A percentile compares a stretch with the other conserved stretches of the same genome.
phyloP scores from a whole-genome alignment of 2,797 vertebrate species.

The Enoplosus armatus region DNA sequence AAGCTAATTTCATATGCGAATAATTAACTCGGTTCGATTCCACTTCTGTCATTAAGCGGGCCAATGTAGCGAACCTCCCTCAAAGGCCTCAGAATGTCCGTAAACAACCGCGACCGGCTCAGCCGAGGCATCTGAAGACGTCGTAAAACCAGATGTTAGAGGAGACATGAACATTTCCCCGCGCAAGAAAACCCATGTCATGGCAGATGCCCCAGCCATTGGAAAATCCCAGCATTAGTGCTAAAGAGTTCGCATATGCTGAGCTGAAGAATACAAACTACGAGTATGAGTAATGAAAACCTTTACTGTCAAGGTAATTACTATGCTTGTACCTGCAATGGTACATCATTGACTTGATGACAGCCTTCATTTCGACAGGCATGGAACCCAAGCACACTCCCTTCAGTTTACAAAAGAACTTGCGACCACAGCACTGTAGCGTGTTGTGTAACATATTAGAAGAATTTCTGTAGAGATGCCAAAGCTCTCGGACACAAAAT shows the following conservation, averaged over 20 bases:
- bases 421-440: constrained; percentile 27
- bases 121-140: constrained; percentile 35
- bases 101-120: constrained; percentile 56
- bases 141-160: constrained; percentile 70
- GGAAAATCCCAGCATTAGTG: constrained; percentile 70
- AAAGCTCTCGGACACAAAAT: constrained; percentile 61
- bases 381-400: constrained; percentile 62
- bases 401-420: constrained; percentile 55
- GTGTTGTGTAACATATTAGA: constrained; percentile 71
- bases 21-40: constrained; percentile 57
- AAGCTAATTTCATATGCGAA: constrained; percentile 60
- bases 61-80: constrained; percentile 54
- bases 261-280: constrained; percentile 29
- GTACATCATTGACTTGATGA: constrained; percentile 73
- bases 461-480: constrained; percentile 59
- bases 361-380: constrained; percentile 69
- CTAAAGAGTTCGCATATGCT: constrained; percentile 36
- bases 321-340: constrained; percentile 64
- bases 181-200: constrained; percentile 51
- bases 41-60: constrained; percentile 44
- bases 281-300: constrained; percentile 64
- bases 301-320: constrained; percentile 70
- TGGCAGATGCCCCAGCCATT: constrained; percentile 38
- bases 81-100: constrained; percentile 57
- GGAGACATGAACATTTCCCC: constrained; percentile 54